Base-by-base conservation (phyloP, 1,140 invertebrate species). In the Ceratina australensis region DNA sequence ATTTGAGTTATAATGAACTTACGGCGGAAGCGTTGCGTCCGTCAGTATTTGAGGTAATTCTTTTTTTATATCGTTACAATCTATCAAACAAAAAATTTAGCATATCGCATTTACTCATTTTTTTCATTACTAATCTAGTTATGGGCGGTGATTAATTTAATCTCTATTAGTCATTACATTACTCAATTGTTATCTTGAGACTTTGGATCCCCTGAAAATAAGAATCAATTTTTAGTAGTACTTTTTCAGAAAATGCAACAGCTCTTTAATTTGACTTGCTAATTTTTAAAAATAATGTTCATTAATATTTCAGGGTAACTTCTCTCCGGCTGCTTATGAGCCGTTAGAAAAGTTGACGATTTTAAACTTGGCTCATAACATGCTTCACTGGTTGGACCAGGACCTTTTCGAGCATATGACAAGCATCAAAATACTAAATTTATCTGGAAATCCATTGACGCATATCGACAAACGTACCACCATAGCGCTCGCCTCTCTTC, bases 381-480 rank as follows among this genome's bases (percentile, higher is more conserved):
- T 93, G 18, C 82, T 97, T 3, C 94, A 96, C 79, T 94, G 93
- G 0, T 87, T 97, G 1, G 85, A 96, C 86, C 92, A 93, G 59
- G 95, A 96, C 84, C 47, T 96, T 10, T 97, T 97, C 87, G 94
- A 96, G 76, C 96, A 97, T 83, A 86, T 95, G 13, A 90, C 93
- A 3, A 88, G 93, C 28, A 82, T 97, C 3, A 94, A 94, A 74
- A 92, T 93, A 49, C 89, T 97, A 22, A 93, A 94, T 79, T 87
- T 97, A 0, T 94, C 93, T 54, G 92, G 93, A 10, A 97, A 97
- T 89, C 94, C 94, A 0, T 90, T 97, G 2, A 90, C 87, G 42
- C 90, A 93, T 0, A 93, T 97, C 8, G 94, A 96, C 81, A 88
- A 92, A 28, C 88, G 91, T 4, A 95, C 95, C 0, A 82, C 93